A percentile compares a stretch with the other conserved stretches of the same genome.
These are phyloP conservation scores for Luffia ferchaultella DNA, from an alignment of 2,888 invertebrate genomes.

Conservation along the genomic window DNA sequence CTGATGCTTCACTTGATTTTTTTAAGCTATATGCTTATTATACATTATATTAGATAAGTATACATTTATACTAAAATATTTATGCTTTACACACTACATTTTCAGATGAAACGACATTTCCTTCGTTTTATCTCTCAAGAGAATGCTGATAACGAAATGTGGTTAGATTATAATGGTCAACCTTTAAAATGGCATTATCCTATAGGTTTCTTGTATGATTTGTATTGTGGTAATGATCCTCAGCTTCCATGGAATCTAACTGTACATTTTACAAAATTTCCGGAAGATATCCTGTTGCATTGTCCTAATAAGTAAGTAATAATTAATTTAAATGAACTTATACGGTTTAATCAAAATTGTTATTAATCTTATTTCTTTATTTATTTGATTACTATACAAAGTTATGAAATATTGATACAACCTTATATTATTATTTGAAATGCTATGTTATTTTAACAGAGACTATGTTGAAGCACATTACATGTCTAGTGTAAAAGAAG, in stretches of 20 bases:
- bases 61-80: too few relatives aligned
- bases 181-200: slow-evolving; percentile 91
- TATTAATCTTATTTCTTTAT: slow-evolving; percentile 7
- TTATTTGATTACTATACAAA: too few relatives aligned
- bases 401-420: too few relatives aligned
- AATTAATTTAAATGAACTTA: background rate
- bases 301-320: slow-evolving; percentile 79
- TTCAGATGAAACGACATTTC: slow-evolving; percentile 88
- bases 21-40: too few relatives aligned
- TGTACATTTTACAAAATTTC: slow-evolving; percentile 95
- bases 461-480: slow-evolving; percentile 94
- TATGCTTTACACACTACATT: too few relatives aligned
- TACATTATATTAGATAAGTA: too few relatives aligned
- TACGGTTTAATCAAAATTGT: slow-evolving; percentile 1
- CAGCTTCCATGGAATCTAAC: slow-evolving; percentile 92
- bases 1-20: too few relatives aligned
- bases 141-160: slow-evolving; percentile 87
- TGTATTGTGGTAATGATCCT: slow-evolving; percentile 71
- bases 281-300: slow-evolving; percentile 86
- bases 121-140: slow-evolving; percentile 81
- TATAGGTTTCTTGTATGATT: slow-evolving; percentile 92
- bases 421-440: too few relatives aligned
- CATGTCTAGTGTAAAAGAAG: slow-evolving; percentile 96
- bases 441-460: too few relatives aligned
- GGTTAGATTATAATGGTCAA: slow-evolving; percentile 92